A percentile compares a stretch with the other conserved stretches of the same genome.
Evolutionary conservation across 2,888 invertebrate species (phyloP).

Genomic region (Masnerella sp.): DNA sequence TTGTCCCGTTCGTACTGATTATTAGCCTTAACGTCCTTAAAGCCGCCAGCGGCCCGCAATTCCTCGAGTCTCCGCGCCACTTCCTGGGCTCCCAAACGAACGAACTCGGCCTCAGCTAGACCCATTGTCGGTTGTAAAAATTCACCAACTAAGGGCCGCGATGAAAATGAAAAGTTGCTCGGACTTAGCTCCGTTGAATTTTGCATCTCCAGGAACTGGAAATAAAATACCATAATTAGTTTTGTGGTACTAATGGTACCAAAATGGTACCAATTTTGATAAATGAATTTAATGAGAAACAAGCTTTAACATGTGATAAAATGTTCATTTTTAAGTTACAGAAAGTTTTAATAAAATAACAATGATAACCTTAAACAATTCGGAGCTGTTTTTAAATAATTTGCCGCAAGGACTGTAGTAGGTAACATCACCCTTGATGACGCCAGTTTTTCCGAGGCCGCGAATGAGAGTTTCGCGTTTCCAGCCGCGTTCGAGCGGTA

Average conservation of each 20-base stretch:
- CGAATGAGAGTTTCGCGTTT: slow-evolving; percentile 94
- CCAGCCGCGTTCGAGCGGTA: slow-evolving; percentile 84
- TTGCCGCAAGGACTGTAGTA: slow-evolving; percentile 87
- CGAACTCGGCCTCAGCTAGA: slow-evolving; percentile 83
- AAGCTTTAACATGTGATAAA: neutral
- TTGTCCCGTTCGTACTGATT: slow-evolving; percentile 76
- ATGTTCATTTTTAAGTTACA: too few species aligned
- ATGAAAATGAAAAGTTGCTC: slow-evolving; percentile 95
- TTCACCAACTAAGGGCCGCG: slow-evolving; percentile 92
- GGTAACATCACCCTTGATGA: slow-evolving; percentile 94
- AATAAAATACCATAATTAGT: too few species aligned
- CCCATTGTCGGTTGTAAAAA: slow-evolving; percentile 87
- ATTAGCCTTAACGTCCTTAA: slow-evolving; percentile 78
- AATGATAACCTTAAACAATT: slow-evolving; percentile 79
- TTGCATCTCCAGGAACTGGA: slow-evolving; percentile 75
- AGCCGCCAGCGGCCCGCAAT: slow-evolving; percentile 84
- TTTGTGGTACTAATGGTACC: too few species aligned
- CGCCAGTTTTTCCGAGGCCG: slow-evolving; percentile 90
- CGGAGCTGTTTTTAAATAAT: slow-evolving; percentile 81
- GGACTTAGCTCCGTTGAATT: slow-evolving; percentile 82
- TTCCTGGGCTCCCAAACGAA: slow-evolving; percentile 89
- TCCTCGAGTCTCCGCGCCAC: slow-evolving; percentile 85
- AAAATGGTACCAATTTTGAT: too few species aligned
- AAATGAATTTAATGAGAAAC: too few species aligned
- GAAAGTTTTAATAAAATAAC: neutral